Conservation (phyloP, 2,888 invertebrate species). For the Mechanitis messenoides region DNA sequence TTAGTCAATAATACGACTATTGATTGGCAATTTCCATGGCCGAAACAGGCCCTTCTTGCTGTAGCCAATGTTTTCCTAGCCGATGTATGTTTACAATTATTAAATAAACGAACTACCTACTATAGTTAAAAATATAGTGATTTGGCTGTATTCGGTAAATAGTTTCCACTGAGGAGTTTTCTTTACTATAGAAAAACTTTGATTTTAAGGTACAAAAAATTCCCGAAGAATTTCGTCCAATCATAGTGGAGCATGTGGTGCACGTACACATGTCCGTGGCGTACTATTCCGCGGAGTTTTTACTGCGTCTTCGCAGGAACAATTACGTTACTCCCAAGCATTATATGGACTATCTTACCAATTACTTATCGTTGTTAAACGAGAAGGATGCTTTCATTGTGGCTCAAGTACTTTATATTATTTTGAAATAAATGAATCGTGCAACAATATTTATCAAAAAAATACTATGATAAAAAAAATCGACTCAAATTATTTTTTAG, state of each 20-base stretch:
- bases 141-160: too few relatives aligned
- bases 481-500: slow-evolving; percentile 44
- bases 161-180: too few relatives aligned
- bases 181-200: too few relatives aligned
- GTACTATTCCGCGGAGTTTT: slow-evolving; percentile 83
- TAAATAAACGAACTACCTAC: too few relatives aligned
- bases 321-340: slow-evolving; percentile 96
- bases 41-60: slow-evolving; percentile 89
- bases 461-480: not conserved
- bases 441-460: too few relatives aligned
- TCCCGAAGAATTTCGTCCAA: slow-evolving; percentile 80
- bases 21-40: slow-evolving; percentile 97
- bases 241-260: slow-evolving; percentile 89
- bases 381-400: slow-evolving; percentile 80
- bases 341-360: slow-evolving; percentile 90
- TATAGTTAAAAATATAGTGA: too few relatives aligned
- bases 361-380: slow-evolving; percentile 84
- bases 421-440: too few relatives aligned
- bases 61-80: slow-evolving; percentile 90
- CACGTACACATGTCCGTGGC: slow-evolving; percentile 88
- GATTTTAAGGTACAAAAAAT: slow-evolving; percentile 77
- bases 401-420: slow-evolving; percentile 54
- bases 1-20: slow-evolving; percentile 94
- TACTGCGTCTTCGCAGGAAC: slow-evolving; percentile 82
- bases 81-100: slow-evolving; percentile 75